Percentiles rank a stretch among this genome's conserved stretches.
Conservation (phyloP, 2,888 invertebrate genomes). For the Acanthoscelides obtectus region DNA sequence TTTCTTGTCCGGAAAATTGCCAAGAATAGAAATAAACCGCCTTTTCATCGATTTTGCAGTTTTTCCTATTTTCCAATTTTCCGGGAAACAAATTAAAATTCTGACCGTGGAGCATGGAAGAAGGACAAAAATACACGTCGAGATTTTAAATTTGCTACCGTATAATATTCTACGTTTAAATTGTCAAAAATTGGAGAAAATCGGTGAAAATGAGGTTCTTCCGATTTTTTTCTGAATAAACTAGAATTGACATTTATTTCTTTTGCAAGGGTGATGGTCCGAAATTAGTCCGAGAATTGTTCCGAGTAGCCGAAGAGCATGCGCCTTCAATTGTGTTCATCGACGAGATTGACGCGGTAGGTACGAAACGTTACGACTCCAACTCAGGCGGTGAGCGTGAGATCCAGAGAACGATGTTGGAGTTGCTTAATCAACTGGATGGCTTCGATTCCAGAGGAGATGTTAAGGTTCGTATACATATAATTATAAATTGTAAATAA, state of each 20-base stretch:
- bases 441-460: slow-evolving; percentile 96
- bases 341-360: slow-evolving; percentile 99
- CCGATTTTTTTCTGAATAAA: background rate
- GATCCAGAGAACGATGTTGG: slow-evolving; percentile 99
- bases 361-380: slow-evolving; percentile 97
- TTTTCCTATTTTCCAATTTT: no score
- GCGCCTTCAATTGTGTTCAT: slow-evolving; percentile 99
- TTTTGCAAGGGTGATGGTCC: slow-evolving; percentile 86
- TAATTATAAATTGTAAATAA: no score
- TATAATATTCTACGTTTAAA: background rate
- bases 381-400: slow-evolving; percentile 99
- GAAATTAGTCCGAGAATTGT: slow-evolving; percentile 94
- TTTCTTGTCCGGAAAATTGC: no score
- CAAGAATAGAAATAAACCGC: no score
- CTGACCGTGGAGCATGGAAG: no score
- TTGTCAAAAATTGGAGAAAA: no score
- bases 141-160: background rate
- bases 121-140: no score
- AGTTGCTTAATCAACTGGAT: slow-evolving; percentile 95
- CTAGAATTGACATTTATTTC: background rate
- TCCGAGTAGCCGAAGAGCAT: slow-evolving; percentile 99
- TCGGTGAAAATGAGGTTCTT: no score
- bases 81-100: no score
- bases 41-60: no score
- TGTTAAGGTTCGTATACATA: slow-evolving; percentile 73